Conservation (phyloP, 1,140 invertebrate genomes). For the Nebria ingens region DNA sequence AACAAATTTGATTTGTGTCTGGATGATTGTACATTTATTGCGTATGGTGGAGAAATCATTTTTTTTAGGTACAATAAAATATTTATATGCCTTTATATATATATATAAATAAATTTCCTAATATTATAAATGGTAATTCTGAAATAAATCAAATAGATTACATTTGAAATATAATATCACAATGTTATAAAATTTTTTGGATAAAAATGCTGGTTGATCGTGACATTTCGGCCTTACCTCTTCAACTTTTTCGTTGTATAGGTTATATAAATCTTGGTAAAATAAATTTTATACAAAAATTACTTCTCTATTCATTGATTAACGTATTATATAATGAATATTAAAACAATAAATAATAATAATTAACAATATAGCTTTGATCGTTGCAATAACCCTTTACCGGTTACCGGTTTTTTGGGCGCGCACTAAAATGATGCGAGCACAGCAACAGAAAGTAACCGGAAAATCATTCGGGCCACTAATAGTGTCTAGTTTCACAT, state of each 20-base stretch:
- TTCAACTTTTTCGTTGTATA: background rate
- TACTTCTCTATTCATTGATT: background rate
- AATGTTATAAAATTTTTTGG: background rate
- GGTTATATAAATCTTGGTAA: background rate
- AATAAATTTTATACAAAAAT: background rate
- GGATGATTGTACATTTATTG: background rate
- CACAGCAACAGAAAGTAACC: background rate
- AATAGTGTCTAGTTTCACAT: background rate
- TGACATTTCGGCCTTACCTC: background rate
- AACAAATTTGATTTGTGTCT: background rate
- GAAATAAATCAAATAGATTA: background rate
- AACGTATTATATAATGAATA: background rate
- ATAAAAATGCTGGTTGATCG: background rate
- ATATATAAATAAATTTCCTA: background rate
- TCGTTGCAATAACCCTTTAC: background rate
- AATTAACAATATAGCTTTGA: background rate
- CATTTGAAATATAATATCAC: background rate
- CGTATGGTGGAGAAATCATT: background rate
- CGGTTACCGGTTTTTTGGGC: conserved; percentile 6
- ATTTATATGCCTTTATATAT: background rate
- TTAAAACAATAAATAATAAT: background rate
- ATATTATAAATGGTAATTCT: background rate
- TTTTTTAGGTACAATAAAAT: conserved; percentile 1
- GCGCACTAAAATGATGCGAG: background rate
- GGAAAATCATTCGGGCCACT: no score